Evolutionary conservation across 1,140 invertebrate genomes (phyloP), one percentile per base, ranked within the genome.

Genomic region (Lutraria rhynchaena): DNA sequence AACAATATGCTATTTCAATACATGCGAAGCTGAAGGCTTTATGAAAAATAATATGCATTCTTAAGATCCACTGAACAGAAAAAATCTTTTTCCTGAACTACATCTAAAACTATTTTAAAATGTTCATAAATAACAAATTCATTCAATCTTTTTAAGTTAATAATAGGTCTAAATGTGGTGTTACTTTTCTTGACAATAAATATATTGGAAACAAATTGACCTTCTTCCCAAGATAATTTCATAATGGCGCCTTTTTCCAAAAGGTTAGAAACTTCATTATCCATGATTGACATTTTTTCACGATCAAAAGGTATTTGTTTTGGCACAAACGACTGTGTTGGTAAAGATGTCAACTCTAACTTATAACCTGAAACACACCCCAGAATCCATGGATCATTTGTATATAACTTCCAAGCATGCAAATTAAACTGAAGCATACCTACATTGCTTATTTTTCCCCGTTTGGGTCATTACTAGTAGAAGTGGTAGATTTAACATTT

Each of bases 111-210:
- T 37, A 53, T 41, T 27, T 86, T 83, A 44, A 83, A 86, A 67
- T 85, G 77, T 31, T 74, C 60, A 65, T 85, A 83, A 37, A 55
- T 17, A 19, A 83, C 73, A 69, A 76, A 80, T 35, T 63, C 24
- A 44, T 85, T 85, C 22, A 78, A 74, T 44, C 49, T 19, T 46
- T 77, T 85, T 11, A 85, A 37, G 57, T 85, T 85, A n/a, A 85
- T 31, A 51, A 83, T 57, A 27, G 57, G 70, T 35, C 81, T 3
- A 57, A 53, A 74, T 41, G 60, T 67, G 3, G 65, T 69, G 75
- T 83, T 65, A 51, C 53, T 69, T 44, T 85, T 85, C 35, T 41
- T 33, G 1, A 58, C 61, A n/a, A 83, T 33, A 73, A 85, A 83
- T 29, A 85, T 76, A 37, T 74, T 81, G 1, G 82, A 83, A 46